Evolutionary conservation across 2,113 vertebrate genomes (phyloP), one percentile per base, ranked within the genome.

Genomic region (Oreochromis aureus): DNA sequence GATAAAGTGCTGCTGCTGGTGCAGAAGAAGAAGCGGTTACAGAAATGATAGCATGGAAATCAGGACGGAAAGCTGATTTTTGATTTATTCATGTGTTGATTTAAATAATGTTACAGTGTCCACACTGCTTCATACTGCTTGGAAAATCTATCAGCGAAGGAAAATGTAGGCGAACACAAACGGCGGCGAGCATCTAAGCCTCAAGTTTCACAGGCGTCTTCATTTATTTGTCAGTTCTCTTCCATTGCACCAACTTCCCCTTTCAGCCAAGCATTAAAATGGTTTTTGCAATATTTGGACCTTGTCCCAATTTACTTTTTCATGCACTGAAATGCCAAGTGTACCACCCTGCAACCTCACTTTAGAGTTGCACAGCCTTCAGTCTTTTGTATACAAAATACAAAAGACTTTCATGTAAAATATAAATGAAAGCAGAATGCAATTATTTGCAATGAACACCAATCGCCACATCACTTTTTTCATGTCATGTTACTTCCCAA

Each of bases 111-210:
- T 51, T 8, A 76, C 15, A 51, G 27, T 32, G 30, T 48, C 16
- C 44, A 19, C 71, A 46, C 13, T 27, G 71, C 10, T 51, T 12
- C 2, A 1, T 48, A 30, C 71, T 48, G 44, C 46, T 18, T 48
- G 44, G 39, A 76, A 48, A 48, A 48, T 48, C 41, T 19, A 8
- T 51, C 71, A 51, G 27, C 10, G 11, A 51, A 78, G 27, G 71
- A 51, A 51, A 78, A 78, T 30, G 15, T 32, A 78, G 16, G 10
- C 24, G 0, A 51, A 10, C 0, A 76, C 0, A 51, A 48, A 48
- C 2, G 1, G 44, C 71, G 0, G 27, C 0, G 1, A 27, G 3
- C 30, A 78, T n/a, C 44, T 19, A 19, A 18, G 10, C 24, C 44
- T 19, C 3, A 32, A 32, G 18, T 78, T 32, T 78, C 3, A 13